Evolutionary conservation across 2,113 vertebrate species (phyloP).

Genomic region (Triplophysa tibetana): DNA sequence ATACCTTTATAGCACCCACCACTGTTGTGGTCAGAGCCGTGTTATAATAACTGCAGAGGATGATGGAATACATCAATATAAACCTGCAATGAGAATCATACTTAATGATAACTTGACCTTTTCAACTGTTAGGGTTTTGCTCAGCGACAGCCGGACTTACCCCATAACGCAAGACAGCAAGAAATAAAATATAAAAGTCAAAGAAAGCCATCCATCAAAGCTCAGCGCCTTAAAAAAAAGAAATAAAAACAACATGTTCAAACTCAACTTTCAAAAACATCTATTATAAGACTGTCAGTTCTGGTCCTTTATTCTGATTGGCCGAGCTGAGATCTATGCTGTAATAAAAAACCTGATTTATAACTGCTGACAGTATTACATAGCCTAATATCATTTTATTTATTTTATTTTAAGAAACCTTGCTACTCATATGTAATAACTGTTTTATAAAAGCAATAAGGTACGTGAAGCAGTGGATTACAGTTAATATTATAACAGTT

Average conservation of each 20-base stretch:
- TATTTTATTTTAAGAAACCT: no score
- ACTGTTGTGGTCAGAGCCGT: constrained; percentile 88
- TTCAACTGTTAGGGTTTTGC: neutral
- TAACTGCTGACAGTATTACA: no score
- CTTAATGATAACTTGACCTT: neutral
- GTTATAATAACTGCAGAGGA: constrained; percentile 90
- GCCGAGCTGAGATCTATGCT: no score
- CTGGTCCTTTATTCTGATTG: no score
- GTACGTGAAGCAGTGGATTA: no score
- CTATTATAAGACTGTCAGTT: no score
- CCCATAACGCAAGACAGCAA: constrained; percentile 89
- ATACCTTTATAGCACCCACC: constrained; percentile 88
- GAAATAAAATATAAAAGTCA: constrained; percentile 82
- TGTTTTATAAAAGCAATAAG: no score
- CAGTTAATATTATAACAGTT: no score
- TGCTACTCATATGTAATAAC: no score
- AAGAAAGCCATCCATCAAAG: constrained; percentile 82
- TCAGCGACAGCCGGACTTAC: constrained; percentile 70
- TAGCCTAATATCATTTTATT: no score
- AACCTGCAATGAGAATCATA: constrained; percentile 74
- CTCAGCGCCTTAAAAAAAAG: constrained; percentile 73
- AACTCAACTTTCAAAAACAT: neutral
- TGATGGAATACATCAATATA: constrained; percentile 87
- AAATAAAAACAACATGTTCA: neutral
- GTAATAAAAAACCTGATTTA: no score